A percentile compares a stretch with the other conserved stretches of the same genome.
These are phyloP conservation scores for Sprattus sprattus DNA, from an alignment of 2,113 vertebrate species.

Conservation along the genomic window DNA sequence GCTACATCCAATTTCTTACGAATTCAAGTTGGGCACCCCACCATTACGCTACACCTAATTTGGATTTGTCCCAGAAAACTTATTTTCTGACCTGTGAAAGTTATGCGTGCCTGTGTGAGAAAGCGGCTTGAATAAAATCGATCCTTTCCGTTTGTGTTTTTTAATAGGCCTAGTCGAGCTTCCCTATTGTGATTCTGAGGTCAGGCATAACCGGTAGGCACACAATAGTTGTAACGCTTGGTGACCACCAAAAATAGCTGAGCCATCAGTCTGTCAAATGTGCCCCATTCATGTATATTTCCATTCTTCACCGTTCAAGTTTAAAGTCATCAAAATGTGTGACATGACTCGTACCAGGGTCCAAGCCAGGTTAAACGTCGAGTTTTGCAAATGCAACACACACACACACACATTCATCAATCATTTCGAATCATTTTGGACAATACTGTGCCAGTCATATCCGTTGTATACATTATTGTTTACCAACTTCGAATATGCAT, in stretches of 20 bases:
- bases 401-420: not conserved
- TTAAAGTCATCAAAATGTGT: constrained; percentile 44
- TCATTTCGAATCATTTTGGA: not conserved
- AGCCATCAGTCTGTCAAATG: constrained; percentile 29
- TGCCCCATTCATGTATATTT: constrained; percentile 23
- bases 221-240: constrained; percentile 44
- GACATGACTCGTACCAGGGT: constrained; percentile 4
- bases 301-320: constrained; percentile 42
- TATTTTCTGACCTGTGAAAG: constrained; percentile 1
- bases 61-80: not conserved
- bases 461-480: not conserved
- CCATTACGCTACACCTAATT: not conserved
- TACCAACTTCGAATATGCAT: not conserved
- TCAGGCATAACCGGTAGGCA: constrained; percentile 44
- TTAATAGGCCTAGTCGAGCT: constrained; percentile 17
- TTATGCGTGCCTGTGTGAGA: not conserved
- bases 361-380: not conserved
- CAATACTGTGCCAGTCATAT: not conserved
- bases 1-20: not conserved
- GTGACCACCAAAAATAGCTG: constrained; percentile 41
- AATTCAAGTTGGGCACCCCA: not conserved
- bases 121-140: not conserved
- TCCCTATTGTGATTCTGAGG: constrained; percentile 45
- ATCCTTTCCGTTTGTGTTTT: constrained; percentile 5
- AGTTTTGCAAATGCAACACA: too few species aligned